phyloP scores from a whole-genome alignment of 1,140 invertebrate species.

The Akabosia matsudoensis region DNA sequence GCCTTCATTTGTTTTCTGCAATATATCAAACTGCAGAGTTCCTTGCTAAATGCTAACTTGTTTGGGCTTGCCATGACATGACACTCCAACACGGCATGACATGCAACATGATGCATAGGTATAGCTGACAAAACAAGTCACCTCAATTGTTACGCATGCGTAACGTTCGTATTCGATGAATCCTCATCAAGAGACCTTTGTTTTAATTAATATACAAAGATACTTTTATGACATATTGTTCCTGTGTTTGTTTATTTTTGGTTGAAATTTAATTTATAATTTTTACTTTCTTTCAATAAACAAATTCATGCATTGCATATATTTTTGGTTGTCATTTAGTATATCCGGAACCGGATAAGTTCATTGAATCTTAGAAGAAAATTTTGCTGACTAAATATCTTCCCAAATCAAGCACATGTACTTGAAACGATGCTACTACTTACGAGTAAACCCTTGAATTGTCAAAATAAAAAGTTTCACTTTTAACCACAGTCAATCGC shows the following conservation, averaged over 20 bases:
- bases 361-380: too few species aligned
- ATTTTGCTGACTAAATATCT: not conserved
- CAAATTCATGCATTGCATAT: too few species aligned
- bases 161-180: not conserved
- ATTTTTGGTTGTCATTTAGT: too few species aligned
- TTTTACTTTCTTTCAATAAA: too few species aligned
- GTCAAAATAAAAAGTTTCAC: slow-evolving; percentile 24
- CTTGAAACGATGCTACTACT: too few species aligned
- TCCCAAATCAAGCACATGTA: too few species aligned
- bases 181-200: not conserved
- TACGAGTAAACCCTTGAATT: not conserved
- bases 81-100: not conserved
- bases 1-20: not conserved
- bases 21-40: not conserved
- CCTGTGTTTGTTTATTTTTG: too few species aligned
- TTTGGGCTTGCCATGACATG: not conserved
- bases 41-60: not conserved
- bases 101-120: not conserved
- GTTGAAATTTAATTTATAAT: too few species aligned
- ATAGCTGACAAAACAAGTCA: not conserved
- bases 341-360: too few species aligned
- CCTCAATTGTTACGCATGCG: slow-evolving; percentile 23
- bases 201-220: too few species aligned
- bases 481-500: slow-evolving; percentile 10
- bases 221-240: too few species aligned